Conservation (phyloP, 2,797 vertebrate genomes). For the Buceros bicornis region DNA sequence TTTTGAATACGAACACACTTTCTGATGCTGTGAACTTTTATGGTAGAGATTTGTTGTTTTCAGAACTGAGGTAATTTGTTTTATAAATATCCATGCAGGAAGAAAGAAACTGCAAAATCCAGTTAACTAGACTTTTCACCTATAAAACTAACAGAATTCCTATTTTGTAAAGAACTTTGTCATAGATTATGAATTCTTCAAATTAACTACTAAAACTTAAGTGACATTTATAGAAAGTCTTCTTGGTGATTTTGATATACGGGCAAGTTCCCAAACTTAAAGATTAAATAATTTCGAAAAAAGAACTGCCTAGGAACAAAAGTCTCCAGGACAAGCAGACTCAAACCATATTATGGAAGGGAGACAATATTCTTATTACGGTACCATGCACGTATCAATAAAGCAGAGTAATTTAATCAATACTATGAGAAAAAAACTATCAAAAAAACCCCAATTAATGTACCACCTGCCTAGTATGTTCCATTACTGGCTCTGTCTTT, state of each 20-base stretch:
- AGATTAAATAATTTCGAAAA: not conserved
- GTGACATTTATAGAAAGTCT: not conserved
- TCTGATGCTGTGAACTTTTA: not conserved
- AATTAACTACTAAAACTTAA: not conserved
- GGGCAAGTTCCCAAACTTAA: not conserved
- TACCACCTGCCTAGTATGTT: not conserved
- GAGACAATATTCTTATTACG: not conserved
- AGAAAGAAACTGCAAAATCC: not conserved
- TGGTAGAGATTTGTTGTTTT: not conserved
- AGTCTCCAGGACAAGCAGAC: not conserved
- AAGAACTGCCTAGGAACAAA: not conserved
- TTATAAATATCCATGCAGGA: not conserved
- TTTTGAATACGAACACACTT: not conserved
- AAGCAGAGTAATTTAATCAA: not conserved
- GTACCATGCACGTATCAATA: not conserved
- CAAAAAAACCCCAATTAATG: not conserved
- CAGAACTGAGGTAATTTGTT: not conserved
- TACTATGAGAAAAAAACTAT: not conserved
- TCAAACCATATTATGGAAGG: not conserved
- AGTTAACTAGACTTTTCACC: not conserved
- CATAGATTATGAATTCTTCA: not conserved
- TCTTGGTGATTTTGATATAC: not conserved
- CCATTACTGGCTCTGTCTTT: not conserved
- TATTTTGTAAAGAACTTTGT: not conserved
- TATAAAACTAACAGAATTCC: not conserved